phyloP scores from a whole-genome alignment of 2,888 invertebrate species.

The Priapulus caudatus region DNA sequence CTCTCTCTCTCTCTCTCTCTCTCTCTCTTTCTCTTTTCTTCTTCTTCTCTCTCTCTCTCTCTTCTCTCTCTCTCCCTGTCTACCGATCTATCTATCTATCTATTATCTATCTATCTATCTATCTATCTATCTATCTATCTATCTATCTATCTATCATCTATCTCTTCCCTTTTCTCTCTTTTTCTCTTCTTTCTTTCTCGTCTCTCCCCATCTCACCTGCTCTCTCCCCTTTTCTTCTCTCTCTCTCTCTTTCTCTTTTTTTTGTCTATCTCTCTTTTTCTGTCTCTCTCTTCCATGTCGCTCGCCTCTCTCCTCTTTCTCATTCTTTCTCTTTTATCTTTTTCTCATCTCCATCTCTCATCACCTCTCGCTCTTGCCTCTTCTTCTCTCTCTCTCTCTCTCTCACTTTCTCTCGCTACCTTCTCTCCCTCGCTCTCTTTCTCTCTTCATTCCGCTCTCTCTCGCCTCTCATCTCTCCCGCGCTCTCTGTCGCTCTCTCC shows the following conservation, averaged over 20 bases:
- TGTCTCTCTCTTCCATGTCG: background rate
- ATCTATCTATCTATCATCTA: background rate
- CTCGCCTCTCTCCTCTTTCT: too few species aligned
- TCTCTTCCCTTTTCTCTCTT: too few species aligned
- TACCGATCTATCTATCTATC: background rate
- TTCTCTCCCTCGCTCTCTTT: background rate
- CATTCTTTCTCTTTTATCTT: background rate
- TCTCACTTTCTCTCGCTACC: constrained; percentile 1
- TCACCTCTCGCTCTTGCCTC: background rate
- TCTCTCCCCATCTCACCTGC: background rate
- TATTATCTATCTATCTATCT: too few species aligned
- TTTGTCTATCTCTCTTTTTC: too few species aligned
- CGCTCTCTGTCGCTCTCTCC: background rate
- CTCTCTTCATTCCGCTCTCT: background rate
- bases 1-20: constrained; percentile 3
- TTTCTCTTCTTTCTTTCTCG: background rate
- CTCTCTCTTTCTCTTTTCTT: constrained; percentile 1
- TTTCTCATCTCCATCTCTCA: too few species aligned
- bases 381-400: constrained; percentile 3
- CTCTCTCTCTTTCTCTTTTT: constrained; percentile 3
- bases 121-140: background rate
- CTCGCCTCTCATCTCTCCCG: background rate
- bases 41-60: constrained; percentile 3
- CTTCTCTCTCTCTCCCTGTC: background rate
- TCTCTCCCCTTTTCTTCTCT: constrained; percentile 1